Percentiles rank a stretch among this genome's conserved stretches.
Evolutionary conservation across 2,888 invertebrate species (phyloP).

Genomic region (Hirudinaria manillensis): DNA sequence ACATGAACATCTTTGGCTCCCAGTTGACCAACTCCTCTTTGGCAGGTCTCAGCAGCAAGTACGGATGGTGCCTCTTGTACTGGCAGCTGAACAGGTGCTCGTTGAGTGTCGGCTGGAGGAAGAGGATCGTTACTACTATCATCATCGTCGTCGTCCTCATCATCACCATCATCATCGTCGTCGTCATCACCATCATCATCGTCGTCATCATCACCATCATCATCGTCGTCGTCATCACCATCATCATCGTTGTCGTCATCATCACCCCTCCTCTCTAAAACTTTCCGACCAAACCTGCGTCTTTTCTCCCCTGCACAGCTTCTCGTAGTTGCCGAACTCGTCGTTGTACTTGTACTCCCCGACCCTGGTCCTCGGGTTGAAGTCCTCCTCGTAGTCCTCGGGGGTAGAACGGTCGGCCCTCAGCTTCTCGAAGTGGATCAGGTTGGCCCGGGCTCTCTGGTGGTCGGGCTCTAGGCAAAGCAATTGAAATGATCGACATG

Average conservation of each 20-base stretch:
- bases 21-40: conserved; percentile 75
- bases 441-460: conserved; percentile 78
- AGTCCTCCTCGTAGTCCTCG: conserved; percentile 6
- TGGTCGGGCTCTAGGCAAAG: conserved; percentile 60
- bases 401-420: conserved; percentile 43
- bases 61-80: conserved; percentile 45
- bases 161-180: background rate
- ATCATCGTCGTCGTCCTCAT: background rate
- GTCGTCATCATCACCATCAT: background rate
- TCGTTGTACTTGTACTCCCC: conserved; percentile 43
- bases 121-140: background rate
- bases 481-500: background rate
- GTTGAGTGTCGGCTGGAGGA: conserved; percentile 43
- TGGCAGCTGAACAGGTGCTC: conserved; percentile 47
- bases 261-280: too few species aligned
- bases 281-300: conserved; percentile 33
- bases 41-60: conserved; percentile 45
- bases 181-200: background rate
- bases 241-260: background rate
- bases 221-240: background rate
- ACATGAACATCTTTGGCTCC: conserved; percentile 76
- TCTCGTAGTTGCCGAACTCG: conserved; percentile 58
- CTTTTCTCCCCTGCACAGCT: conserved; percentile 58
- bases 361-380: conserved; percentile 3
- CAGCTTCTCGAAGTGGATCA: conserved; percentile 79